phyloP scores from a whole-genome alignment of 2,113 vertebrate genomes.

The Centropus bengalensis region DNA sequence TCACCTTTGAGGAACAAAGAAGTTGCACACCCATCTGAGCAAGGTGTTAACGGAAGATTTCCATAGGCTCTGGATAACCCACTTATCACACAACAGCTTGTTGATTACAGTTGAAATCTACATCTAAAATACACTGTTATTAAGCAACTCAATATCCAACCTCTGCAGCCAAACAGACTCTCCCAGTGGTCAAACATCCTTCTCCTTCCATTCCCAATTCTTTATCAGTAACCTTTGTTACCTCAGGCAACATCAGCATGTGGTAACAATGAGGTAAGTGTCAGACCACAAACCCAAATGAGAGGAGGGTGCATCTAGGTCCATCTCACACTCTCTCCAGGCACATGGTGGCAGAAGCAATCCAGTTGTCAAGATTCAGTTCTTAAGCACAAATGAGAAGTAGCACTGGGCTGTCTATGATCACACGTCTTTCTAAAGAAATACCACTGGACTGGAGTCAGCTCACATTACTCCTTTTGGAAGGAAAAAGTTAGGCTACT shows the following conservation, averaged over 20 bases:
- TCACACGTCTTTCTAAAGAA: not conserved
- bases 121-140: not conserved
- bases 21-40: not conserved
- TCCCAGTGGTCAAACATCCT: not conserved
- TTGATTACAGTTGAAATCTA: not conserved
- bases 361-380: fast-evolving
- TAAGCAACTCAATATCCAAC: not conserved
- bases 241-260: not conserved
- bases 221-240: not conserved
- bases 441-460: not conserved
- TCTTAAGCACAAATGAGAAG: not conserved
- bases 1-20: not conserved
- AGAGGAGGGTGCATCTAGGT: not conserved
- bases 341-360: not conserved
- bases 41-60: not conserved
- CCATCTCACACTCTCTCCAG: not conserved
- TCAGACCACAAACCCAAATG: not conserved
- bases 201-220: not conserved
- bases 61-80: not conserved
- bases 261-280: not conserved
- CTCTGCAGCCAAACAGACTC: not conserved
- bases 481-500: not conserved
- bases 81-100: not conserved
- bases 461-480: not conserved
- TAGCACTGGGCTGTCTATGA: not conserved